Evolutionary conservation across 2,113 vertebrate species (phyloP).

Genomic region (Struthio camelus): DNA sequence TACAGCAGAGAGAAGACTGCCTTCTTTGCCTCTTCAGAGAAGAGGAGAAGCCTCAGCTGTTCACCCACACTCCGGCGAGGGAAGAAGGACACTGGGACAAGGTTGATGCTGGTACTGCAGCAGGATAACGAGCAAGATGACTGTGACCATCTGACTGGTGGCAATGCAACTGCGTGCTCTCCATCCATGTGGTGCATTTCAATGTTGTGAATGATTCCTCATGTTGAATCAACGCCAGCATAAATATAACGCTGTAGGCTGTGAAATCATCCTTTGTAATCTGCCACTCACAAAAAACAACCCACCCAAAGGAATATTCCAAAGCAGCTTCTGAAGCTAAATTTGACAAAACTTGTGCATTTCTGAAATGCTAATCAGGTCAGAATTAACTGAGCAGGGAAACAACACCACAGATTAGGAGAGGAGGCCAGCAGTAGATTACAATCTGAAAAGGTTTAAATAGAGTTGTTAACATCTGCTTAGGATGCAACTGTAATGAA

Average conservation of each 20-base stretch:
- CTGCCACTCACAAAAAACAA: neutral
- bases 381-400: conserved; percentile 16
- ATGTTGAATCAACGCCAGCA: neutral
- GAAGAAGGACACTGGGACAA: accelerated
- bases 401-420: neutral
- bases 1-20: neutral
- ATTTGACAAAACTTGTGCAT: conserved; percentile 27
- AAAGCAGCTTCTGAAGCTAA: conserved; percentile 1
- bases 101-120: neutral
- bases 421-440: neutral
- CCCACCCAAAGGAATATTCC: neutral
- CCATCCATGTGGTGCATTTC: neutral
- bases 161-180: neutral
- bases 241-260: neutral
- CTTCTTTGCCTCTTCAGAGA: neutral
- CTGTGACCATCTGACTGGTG: neutral
- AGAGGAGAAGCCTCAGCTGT: neutral
- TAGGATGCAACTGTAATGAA: conserved; percentile 24
- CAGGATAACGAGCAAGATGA: neutral
- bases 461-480: conserved; percentile 49
- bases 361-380: conserved; percentile 25
- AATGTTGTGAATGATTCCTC: neutral
- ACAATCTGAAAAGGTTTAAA: conserved; percentile 10
- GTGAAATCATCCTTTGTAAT: neutral
- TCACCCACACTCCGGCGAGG: neutral